Conservation (phyloP, 2,797 vertebrate genomes). For the Pempheris klunzingeri region DNA sequence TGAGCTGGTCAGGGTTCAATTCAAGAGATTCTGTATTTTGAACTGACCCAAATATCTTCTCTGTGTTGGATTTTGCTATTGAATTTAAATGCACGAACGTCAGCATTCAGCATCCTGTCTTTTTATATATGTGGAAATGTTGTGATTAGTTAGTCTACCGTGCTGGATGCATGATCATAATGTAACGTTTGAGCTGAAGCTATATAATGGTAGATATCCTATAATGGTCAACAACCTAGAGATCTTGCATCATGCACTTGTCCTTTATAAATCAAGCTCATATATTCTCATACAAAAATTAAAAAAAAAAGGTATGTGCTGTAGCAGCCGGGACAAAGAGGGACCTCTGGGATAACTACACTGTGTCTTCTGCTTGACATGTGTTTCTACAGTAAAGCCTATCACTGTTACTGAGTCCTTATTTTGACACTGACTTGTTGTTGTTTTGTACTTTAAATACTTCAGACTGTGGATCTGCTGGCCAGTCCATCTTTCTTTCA, state of each 20-base stretch:
- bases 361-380: conserved; percentile 8
- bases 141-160: not conserved
- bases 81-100: not conserved
- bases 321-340: not conserved
- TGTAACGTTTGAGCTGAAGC: not conserved
- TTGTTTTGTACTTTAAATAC: conserved; percentile 48
- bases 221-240: not conserved
- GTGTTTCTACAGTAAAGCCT: not conserved
- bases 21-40: not conserved
- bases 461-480: conserved; percentile 83
- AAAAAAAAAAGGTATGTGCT: no score
- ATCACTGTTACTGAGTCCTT: not conserved
- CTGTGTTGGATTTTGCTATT: not conserved
- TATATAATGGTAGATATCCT: not conserved
- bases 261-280: not conserved
- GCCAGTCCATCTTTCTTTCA: conserved; percentile 77
- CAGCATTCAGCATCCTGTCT: not conserved
- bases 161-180: not conserved
- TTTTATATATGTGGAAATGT: not conserved
- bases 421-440: not conserved
- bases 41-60: no score
- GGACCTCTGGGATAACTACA: not conserved
- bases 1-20: not conserved
- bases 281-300: not conserved
- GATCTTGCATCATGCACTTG: not conserved